Percentiles rank a stretch among this genome's conserved stretches.
Evolutionary conservation across 2,888 invertebrate genomes (phyloP).

Genomic region (Cheilosia variabilis): DNA sequence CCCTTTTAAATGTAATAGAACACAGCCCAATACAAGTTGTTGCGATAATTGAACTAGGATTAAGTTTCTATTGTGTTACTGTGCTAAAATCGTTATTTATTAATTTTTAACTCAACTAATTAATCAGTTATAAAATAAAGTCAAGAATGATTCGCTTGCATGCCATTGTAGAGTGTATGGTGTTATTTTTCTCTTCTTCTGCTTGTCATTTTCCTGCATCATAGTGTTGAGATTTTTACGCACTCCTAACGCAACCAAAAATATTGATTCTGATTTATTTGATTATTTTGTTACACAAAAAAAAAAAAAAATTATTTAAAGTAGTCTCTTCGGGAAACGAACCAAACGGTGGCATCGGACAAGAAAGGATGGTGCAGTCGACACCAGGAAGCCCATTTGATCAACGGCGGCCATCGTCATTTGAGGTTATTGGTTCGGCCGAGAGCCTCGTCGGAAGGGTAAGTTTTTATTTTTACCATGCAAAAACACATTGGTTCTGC

Average conservation of each 20-base stretch:
- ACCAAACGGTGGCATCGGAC: conserved; percentile 79
- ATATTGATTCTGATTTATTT: conserved; percentile 9
- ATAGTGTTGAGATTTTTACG: not conserved
- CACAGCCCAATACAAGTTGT: too few relatives aligned
- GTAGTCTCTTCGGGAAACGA: conserved; percentile 74
- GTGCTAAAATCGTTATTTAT: not conserved
- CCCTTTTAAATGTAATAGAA: too few relatives aligned
- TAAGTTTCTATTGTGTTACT: not conserved
- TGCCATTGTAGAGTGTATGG: not conserved
- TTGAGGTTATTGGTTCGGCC: conserved; percentile 95
- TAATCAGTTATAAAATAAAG: not conserved
- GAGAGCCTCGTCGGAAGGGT: conserved; percentile 98
- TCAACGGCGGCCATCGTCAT: conserved; percentile 87
- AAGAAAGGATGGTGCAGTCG: conserved; percentile 87
- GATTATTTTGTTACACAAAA: conserved; percentile 8
- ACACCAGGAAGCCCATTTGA: conserved; percentile 89
- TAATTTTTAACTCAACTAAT: not conserved
- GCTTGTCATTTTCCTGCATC: conserved; percentile 18
- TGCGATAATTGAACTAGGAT: too few relatives aligned
- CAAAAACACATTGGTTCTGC: too few relatives aligned
- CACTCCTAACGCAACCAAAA: not conserved
- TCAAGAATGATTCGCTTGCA: conserved; percentile 16
- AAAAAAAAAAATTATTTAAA: conserved; percentile 27
- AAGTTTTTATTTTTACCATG: conserved; percentile 56
- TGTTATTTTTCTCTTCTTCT: not conserved